Percentiles rank a stretch among this genome's conserved stretches.
phyloP scores from a whole-genome alignment of 2,888 invertebrate genomes.

The Agriotes lineatus region DNA sequence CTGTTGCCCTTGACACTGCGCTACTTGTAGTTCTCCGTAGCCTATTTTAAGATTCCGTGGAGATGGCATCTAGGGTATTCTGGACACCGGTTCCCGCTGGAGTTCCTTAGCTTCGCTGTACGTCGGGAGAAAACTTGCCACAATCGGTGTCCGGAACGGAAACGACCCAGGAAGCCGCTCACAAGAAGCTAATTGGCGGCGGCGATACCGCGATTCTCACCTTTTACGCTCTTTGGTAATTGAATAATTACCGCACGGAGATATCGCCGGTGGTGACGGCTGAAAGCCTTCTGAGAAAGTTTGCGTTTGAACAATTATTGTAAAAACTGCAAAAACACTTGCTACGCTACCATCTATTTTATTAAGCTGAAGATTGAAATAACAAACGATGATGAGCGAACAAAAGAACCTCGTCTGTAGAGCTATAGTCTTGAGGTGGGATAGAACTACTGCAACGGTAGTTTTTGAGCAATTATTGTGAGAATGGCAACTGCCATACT shows the following conservation, averaged over 20 bases:
- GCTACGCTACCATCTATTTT: too few relatives aligned
- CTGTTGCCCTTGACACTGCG: slow-evolving; percentile 70
- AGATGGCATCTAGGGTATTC: slow-evolving; percentile 2
- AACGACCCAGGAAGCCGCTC: background rate
- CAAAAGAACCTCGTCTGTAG: too few relatives aligned
- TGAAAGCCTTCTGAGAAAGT: too few relatives aligned
- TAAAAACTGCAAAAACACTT: too few relatives aligned
- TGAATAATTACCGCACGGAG: background rate
- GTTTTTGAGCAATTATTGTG: too few relatives aligned
- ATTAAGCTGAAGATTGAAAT: too few relatives aligned
- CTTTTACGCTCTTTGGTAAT: background rate
- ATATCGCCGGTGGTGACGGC: background rate
- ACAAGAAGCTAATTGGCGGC: background rate
- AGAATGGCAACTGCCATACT: too few relatives aligned
- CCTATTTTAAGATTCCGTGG: slow-evolving; percentile 39
- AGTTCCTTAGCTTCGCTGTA: background rate
- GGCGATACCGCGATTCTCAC: background rate
- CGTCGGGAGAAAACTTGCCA: background rate
- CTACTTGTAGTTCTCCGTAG: slow-evolving; percentile 68
- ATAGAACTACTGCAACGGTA: too few relatives aligned
- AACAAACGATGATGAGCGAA: too few relatives aligned
- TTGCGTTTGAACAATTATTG: too few relatives aligned
- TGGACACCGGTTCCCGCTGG: background rate
- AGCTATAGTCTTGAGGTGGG: too few relatives aligned
- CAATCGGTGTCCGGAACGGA: slow-evolving; percentile 3